These are phyloP conservation scores for Bombus terrestris DNA, from an alignment of 1,140 invertebrate genomes.

Conservation along the genomic window DNA sequence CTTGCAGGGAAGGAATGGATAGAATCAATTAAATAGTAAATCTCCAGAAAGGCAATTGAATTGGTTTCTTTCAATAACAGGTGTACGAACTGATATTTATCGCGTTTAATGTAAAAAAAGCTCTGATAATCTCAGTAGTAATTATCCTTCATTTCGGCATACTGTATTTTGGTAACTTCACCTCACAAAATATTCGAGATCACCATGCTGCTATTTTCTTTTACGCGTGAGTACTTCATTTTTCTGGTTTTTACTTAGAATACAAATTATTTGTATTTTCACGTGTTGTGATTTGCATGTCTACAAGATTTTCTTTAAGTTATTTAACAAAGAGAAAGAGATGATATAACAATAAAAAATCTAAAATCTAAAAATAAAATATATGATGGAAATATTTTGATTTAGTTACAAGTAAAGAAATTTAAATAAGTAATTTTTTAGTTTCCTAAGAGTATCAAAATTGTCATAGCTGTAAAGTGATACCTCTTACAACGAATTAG, in stretches of 20 bases:
- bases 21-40: not conserved
- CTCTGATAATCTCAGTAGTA: not conserved
- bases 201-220: not conserved
- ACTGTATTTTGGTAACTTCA: not conserved
- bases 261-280: not conserved
- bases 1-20: too few species aligned
- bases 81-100: not conserved
- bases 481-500: too few species aligned
- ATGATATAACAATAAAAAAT: too few species aligned
- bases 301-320: too few species aligned
- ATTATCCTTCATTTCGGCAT: not conserved
- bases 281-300: too few species aligned
- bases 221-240: not conserved
- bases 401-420: too few species aligned
- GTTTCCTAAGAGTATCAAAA: too few species aligned
- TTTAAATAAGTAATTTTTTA: too few species aligned
- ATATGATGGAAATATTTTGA: too few species aligned
- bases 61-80: not conserved
- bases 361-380: too few species aligned
- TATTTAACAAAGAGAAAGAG: too few species aligned
- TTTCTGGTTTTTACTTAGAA: not conserved
- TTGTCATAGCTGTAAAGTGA: too few species aligned
- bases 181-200: not conserved
- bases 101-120: fast-evolving
- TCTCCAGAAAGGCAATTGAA: not conserved